A percentile compares a stretch with the other conserved stretches of the same genome.
Evolutionary conservation across 2,113 vertebrate genomes (phyloP).

Genomic region (Parus major): DNA sequence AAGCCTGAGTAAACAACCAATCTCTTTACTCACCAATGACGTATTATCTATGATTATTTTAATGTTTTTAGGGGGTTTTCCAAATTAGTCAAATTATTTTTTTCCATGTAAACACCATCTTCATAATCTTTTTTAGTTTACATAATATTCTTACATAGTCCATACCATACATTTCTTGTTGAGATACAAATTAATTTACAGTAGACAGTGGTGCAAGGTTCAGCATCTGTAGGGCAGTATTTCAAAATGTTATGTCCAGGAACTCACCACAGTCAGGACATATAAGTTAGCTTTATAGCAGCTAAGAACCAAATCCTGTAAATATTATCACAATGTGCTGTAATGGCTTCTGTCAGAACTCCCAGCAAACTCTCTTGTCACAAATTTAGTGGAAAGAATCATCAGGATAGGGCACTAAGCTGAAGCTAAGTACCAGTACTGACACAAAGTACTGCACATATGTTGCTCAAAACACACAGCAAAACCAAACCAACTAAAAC

Average conservation of each 20-base stretch:
- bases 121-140: background rate
- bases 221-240: background rate
- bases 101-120: background rate
- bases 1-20: background rate
- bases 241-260: conserved; percentile 8
- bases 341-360: background rate
- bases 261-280: background rate
- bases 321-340: background rate
- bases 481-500: conserved; percentile 75
- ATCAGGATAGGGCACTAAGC: background rate
- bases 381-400: background rate
- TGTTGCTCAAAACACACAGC: conserved; percentile 32
- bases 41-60: background rate
- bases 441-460: conserved; percentile 15
- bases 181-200: conserved; percentile 46
- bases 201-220: background rate
- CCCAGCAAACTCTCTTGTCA: background rate
- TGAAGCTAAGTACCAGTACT: conserved; percentile 28
- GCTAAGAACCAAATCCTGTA: conserved; percentile 5
- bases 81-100: background rate
- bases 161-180: conserved; percentile 3
- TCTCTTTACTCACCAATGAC: background rate
- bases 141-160: conserved; percentile 1
- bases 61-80: background rate
- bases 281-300: background rate